Base-by-base conservation (phyloP, 2,888 invertebrate genomes). In the Ennomos quercinarius region DNA sequence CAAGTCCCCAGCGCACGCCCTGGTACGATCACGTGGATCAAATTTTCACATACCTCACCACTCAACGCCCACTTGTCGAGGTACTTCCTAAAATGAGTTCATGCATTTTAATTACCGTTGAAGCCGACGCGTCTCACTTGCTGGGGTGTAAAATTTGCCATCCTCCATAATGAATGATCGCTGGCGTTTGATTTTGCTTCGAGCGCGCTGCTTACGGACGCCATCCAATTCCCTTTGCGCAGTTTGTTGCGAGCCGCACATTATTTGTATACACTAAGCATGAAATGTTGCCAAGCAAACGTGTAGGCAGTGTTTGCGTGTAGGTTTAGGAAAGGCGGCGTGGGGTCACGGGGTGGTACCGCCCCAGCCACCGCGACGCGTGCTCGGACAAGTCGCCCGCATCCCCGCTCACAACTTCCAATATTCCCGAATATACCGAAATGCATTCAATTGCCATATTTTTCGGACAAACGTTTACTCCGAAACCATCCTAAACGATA, bases 231-330 rank as follows among this genome's bases (percentile, higher is more conserved):
- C 88, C 84, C 87, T 89, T 87, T 87, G 84, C 86, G 80, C 83
- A 84, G 87, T 87, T 87, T 84, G 86, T 86, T 86, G 82, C 85
- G 77, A 81, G 77, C 85, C 85, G 83, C 86, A 87, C 89, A 89
- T 89, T 90, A 91, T 91, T 91, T 91, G 91, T 91, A 89, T 87
- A 91, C 88, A 87, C 87, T 92, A 91, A 92, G 91, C 89, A 91
- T 91, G 91, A 92, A 91, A 91, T 91, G 91, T 91, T 89, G 89
- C 89, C 90, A 89, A 91, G 90, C 90, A 91, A 91, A 91, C 90
- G 87, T 86, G 89, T 87, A 88, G 86, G 76, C 77, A 74, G 74
- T 91, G 88, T 92, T 91, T 92, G 90, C 87, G 87, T 84, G 89
- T 87, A 90, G 91, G 90, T 90, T 91, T 91, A 90, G 91, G 73